A percentile compares a stretch with the other conserved stretches of the same genome.
phyloP scores from a whole-genome alignment of 2,797 vertebrate genomes.

The Streptopelia turtur region DNA sequence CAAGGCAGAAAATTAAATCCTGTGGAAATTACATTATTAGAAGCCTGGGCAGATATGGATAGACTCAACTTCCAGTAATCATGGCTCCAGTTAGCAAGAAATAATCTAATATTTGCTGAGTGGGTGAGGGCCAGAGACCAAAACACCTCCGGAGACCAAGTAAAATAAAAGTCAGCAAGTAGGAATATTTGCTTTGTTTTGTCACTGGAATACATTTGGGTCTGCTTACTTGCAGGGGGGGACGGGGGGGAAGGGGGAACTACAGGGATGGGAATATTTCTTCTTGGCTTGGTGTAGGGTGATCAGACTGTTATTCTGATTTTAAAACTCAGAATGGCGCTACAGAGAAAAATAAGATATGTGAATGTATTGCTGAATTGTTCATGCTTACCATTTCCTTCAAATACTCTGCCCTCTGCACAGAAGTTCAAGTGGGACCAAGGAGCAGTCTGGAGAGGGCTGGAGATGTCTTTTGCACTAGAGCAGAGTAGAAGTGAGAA shows the following conservation, averaged over 20 bases:
- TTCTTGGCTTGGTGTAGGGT: not conserved
- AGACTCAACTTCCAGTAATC: not conserved
- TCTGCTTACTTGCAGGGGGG: not conserved
- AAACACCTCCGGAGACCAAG: not conserved
- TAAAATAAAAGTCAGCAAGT: not conserved
- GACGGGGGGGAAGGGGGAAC: accelerated
- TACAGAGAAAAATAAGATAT: not conserved
- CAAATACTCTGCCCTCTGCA: not conserved
- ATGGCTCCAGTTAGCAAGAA: not conserved
- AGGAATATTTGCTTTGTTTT: not conserved
- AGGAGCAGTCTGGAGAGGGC: not conserved
- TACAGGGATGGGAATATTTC: not conserved
- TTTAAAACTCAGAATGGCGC: not conserved
- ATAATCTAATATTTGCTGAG: not conserved
- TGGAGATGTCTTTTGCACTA: not conserved
- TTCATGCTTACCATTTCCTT: not conserved
- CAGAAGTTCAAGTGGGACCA: not conserved
- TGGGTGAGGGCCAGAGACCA: not conserved
- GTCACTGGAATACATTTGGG: not conserved
- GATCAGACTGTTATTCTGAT: not conserved
- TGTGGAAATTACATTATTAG: not conserved
- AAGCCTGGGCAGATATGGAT: not conserved
- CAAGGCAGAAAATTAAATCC: not conserved
- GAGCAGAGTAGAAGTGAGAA: not conserved
- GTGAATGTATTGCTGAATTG: not conserved